phyloP scores from a whole-genome alignment of 2,888 invertebrate species.

The Thelaira solivaga region DNA sequence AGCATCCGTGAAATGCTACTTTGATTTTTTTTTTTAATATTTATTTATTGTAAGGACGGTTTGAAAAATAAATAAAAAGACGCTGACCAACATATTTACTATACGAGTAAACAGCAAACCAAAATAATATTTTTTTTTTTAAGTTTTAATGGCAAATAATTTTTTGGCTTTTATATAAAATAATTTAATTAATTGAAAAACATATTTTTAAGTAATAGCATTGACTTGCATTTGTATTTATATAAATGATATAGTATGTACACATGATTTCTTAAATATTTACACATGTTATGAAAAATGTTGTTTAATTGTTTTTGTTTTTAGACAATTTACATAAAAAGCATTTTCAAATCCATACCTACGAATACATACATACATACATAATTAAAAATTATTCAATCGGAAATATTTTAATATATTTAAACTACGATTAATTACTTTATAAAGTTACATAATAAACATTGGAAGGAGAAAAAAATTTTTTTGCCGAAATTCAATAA shows the following conservation, averaged over 20 bases:
- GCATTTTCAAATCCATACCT: not conserved
- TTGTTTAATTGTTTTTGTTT: not conserved
- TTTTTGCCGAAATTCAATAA: slow-evolving; percentile 44
- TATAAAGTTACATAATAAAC: slow-evolving; percentile 34
- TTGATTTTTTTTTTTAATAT: no score
- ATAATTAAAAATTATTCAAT: slow-evolving; percentile 7
- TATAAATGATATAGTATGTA: not conserved
- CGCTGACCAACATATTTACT: no score
- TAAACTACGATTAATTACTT: not conserved
- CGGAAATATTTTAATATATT: not conserved
- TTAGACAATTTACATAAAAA: not conserved
- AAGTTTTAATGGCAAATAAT: no score
- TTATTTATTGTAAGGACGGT: no score
- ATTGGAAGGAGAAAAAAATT: slow-evolving; percentile 21
- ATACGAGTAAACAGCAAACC: no score
- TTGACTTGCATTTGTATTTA: no score
- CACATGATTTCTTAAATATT: not conserved
- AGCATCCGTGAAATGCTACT: no score
- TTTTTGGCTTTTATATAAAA: no score
- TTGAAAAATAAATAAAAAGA: no score
- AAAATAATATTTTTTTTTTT: no score
- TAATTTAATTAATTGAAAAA: no score
- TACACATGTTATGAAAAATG: not conserved
- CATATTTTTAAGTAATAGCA: no score
- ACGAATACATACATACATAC: not conserved